These are phyloP conservation scores for Arrhamphus sclerolepis DNA, from an alignment of 2,797 vertebrate species.

Conservation along the genomic window DNA sequence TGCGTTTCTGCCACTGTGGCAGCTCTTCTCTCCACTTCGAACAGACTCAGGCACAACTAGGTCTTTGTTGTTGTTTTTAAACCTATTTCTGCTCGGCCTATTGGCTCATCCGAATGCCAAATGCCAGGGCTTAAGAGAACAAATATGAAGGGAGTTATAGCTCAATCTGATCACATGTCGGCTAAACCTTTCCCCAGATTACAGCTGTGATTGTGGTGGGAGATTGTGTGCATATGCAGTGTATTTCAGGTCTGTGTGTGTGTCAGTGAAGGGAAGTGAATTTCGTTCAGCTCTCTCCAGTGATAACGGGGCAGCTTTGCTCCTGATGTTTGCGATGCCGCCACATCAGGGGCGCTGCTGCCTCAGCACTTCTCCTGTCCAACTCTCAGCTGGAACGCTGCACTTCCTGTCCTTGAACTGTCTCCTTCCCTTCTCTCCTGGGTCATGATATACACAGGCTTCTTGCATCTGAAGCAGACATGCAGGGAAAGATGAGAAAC, in stretches of 20 bases:
- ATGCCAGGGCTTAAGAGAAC: slow-evolving; percentile 52
- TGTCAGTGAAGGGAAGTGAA: slow-evolving; percentile 3
- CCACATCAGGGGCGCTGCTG: slow-evolving; percentile 42
- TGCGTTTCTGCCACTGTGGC: slow-evolving; percentile 8
- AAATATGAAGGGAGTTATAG: slow-evolving; percentile 53
- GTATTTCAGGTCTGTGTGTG: slow-evolving; percentile 3
- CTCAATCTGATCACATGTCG: slow-evolving; percentile 43
- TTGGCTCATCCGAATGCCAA: slow-evolving; percentile 53
- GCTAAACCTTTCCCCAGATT: slow-evolving; percentile 56
- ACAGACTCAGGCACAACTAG: slow-evolving; percentile 30
- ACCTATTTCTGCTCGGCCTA: slow-evolving; percentile 26
- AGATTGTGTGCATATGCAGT: slow-evolving; percentile 30
- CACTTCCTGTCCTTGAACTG: slow-evolving; percentile 45
- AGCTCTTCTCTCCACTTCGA: slow-evolving; percentile 5
- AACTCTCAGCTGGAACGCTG: slow-evolving; percentile 64
- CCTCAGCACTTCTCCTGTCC: slow-evolving; percentile 52
- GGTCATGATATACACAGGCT: slow-evolving; percentile 51
- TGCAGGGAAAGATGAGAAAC: slow-evolving; percentile 8
- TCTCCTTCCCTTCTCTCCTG: slow-evolving; percentile 30
- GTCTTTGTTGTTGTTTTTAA: slow-evolving; percentile 60
- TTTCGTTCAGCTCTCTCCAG: too few relatives aligned
- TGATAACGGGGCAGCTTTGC: slow-evolving; percentile 5
- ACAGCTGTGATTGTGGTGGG: slow-evolving; percentile 38
- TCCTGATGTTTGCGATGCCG: slow-evolving; percentile 25
- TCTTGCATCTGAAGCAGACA: slow-evolving; percentile 39